Evolutionary conservation across 2,797 vertebrate genomes (phyloP).

Genomic region (Halcyon leucocephala): DNA sequence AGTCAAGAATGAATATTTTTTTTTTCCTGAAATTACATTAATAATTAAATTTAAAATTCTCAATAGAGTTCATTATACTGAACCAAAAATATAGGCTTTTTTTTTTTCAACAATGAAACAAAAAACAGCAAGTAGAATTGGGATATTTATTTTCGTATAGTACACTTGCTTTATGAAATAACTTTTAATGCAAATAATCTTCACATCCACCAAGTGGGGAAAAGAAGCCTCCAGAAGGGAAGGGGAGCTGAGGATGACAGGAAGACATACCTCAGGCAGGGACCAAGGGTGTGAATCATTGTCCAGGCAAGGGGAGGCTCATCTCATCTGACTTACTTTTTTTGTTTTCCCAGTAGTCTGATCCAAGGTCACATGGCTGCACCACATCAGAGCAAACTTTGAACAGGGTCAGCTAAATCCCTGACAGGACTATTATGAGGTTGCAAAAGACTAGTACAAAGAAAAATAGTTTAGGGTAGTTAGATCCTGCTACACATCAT

Average conservation of each 20-base stretch:
- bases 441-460: neutral
- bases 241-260: neutral
- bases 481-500: neutral
- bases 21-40: neutral
- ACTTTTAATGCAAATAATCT: neutral
- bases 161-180: neutral
- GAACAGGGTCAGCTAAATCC: neutral
- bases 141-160: neutral
- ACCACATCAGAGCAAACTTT: neutral
- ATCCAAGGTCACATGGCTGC: neutral
- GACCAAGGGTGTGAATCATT: neutral
- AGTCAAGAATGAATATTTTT: neutral
- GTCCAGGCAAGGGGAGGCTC: neutral
- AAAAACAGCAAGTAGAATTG: neutral
- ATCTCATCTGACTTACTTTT: neutral
- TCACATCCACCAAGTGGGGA: neutral
- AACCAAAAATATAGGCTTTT: neutral
- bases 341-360: neutral
- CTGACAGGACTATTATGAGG: neutral
- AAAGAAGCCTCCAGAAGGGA: neutral
- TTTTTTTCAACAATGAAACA: neutral
- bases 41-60: neutral
- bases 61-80: neutral
- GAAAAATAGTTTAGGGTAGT: neutral
- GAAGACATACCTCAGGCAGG: neutral